Base-by-base conservation (phyloP, 2,888 invertebrate genomes). In the Ochlodes sylvanus region DNA sequence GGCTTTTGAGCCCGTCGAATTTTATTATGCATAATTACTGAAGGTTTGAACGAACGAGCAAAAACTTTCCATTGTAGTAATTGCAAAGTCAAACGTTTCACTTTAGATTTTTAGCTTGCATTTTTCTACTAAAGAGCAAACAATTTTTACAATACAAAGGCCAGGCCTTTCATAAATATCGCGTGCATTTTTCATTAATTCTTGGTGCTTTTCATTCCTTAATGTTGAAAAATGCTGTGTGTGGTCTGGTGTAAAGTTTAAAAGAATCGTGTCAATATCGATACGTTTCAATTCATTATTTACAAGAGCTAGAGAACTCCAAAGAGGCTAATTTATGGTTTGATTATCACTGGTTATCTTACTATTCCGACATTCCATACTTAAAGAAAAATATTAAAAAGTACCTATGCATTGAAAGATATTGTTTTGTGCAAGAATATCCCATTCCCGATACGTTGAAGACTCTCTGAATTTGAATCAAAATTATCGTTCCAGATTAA, bases 41-140 rank as follows among this genome's bases (percentile, higher is more conserved):
- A 44, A 60, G 27, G 41, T 44, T 60, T 44, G 15, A 57, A 12
- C 10, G 56, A 60, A 60, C 60, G 57, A 32, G 44, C 58, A 21
- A 12, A 60, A 60, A 41, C 38, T 60, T 60, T 47, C 10, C 60
- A 27, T 27, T 60, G 44, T 60, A 41, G 32, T 60, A 60, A 60
- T 44, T 60, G 60, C 44, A 60, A 60, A 44, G 44, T 60, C 44
- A 60, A 60, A 60, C 60, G 60, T 60, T 60, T 60, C 12, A 44
- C 21, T 52, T 52, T 27, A 44, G 44, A 44, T 44, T 60, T 57
- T 60, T 60, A 44, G 41, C 44, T 44, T 44, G 7, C 42, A 21
- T 60, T 60, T 60, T 60, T 44, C 44, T 58, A 42, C 58, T 32
- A 58, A 58, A 58, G 58, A 58, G 58, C 58, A 58, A 58, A 58